Evolutionary conservation across 2,113 vertebrate genomes (phyloP).

Genomic region (Odontesthes bonariensis): DNA sequence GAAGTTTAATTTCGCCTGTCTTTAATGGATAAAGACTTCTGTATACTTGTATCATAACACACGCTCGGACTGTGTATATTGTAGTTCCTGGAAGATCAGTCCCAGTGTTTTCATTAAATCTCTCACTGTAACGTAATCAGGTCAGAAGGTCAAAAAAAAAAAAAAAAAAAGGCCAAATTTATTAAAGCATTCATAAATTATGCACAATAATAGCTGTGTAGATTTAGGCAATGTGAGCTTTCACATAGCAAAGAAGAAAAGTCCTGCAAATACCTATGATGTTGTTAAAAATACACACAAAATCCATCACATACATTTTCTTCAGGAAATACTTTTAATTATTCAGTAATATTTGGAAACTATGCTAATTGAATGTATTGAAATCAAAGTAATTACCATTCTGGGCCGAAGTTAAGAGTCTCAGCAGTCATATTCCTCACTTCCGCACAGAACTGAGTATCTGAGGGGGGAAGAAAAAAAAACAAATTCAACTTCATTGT

Average conservation of each 20-base stretch:
- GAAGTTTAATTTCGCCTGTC: too few species aligned
- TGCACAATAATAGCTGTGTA: neutral
- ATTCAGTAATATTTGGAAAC: neutral
- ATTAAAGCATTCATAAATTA: neutral
- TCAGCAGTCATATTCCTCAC: conserved; percentile 92
- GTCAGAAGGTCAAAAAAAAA: too few species aligned
- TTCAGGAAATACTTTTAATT: neutral
- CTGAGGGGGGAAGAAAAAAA: conserved; percentile 37
- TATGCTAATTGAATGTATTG: neutral
- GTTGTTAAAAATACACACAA: neutral
- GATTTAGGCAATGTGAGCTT: neutral
- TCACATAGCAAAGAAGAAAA: neutral
- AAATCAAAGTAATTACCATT: conserved; percentile 84
- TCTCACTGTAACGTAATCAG: too few species aligned
- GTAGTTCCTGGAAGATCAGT: too few species aligned
- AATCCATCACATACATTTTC: neutral
- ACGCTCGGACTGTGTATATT: too few species aligned
- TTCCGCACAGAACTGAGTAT: conserved; percentile 83
- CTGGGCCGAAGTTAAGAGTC: conserved; percentile 95
- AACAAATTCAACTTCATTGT: too few species aligned
- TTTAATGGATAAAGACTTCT: too few species aligned
- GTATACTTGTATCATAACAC: too few species aligned
- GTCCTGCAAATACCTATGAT: neutral
- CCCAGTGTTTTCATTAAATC: too few species aligned
- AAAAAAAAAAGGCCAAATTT: neutral